phyloP scores from a whole-genome alignment of 2,888 invertebrate species.

The Corythucha ciliata region DNA sequence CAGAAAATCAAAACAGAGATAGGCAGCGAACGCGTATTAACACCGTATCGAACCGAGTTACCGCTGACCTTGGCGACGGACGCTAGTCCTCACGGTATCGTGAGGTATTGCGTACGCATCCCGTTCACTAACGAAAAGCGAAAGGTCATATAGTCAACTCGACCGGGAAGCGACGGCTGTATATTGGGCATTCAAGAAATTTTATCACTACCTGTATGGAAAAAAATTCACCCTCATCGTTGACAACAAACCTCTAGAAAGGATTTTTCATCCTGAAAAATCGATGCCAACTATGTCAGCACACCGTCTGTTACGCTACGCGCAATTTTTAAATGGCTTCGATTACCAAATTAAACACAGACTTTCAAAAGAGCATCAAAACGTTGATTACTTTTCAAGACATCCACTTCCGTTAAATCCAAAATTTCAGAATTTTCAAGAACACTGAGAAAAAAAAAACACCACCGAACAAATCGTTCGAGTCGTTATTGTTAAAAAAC shows the following conservation, averaged over 20 bases:
- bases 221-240: conserved; percentile 20
- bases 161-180: conserved; percentile 26
- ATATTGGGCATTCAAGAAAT: conserved; percentile 14
- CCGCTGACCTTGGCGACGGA: conserved; percentile 20
- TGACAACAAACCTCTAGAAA: conserved; percentile 22
- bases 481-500: too few relatives aligned
- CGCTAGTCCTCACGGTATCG: conserved; percentile 19
- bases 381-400: conserved; percentile 19
- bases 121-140: neutral
- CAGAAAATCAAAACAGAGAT: conserved; percentile 13
- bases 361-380: conserved; percentile 4
- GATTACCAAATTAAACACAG: conserved; percentile 11
- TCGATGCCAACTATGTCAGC: conserved; percentile 13
- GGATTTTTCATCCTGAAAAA: conserved; percentile 18
- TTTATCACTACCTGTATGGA: conserved; percentile 20
- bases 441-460: too few relatives aligned
- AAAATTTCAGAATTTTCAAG: too few relatives aligned
- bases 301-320: conserved; percentile 15
- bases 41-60: conserved; percentile 12
- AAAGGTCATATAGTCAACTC: neutral
- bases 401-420: too few relatives aligned
- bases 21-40: conserved; percentile 10
- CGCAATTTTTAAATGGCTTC: conserved; percentile 13
- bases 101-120: conserved; percentile 5
- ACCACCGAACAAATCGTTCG: too few relatives aligned